A percentile compares a stretch with the other conserved stretches of the same genome.
phyloP scores from a whole-genome alignment of 2,797 vertebrate genomes.

The Apogon hyalosoma region DNA sequence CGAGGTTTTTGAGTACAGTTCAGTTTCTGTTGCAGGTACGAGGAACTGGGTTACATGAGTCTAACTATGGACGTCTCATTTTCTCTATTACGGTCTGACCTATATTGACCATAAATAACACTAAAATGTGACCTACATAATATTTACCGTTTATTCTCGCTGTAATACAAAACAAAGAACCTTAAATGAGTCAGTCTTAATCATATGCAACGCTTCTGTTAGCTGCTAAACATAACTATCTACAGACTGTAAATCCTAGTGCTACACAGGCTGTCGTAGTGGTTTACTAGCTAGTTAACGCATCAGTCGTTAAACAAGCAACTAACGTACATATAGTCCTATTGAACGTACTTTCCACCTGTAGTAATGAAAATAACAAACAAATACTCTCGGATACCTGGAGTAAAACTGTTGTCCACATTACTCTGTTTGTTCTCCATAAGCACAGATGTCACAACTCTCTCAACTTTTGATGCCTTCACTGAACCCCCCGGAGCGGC shows the following conservation, averaged over 20 bases:
- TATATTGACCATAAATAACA: slow-evolving; percentile 24
- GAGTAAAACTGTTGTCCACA: slow-evolving; percentile 35
- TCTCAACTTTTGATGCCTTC: slow-evolving; percentile 69
- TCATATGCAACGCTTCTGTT: neutral
- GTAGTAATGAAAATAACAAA: fast-evolving
- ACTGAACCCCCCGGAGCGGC: slow-evolving; percentile 3
- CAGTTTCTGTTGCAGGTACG: neutral
- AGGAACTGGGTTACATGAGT: slow-evolving; percentile 22
- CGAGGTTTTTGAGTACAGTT: neutral
- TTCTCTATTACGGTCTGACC: slow-evolving; percentile 37
- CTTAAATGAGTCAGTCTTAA: neutral
- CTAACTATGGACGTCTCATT: slow-evolving; percentile 25
- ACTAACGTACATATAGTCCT: too few species aligned
- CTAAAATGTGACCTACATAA: neutral
- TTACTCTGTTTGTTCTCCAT: slow-evolving; percentile 67
- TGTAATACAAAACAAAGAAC: neutral
- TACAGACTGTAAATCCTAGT: neutral
- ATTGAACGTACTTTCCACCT: neutral
- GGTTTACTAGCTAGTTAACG: neutral
- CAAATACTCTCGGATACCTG: slow-evolving; percentile 51
- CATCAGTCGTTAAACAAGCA: neutral
- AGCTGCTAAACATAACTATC: slow-evolving; percentile 39
- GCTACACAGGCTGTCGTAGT: too few species aligned
- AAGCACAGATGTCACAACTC: slow-evolving; percentile 37
- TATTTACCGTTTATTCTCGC: neutral